phyloP scores from a whole-genome alignment of 2,797 vertebrate genomes.

The Pangasius sanitwongsei region DNA sequence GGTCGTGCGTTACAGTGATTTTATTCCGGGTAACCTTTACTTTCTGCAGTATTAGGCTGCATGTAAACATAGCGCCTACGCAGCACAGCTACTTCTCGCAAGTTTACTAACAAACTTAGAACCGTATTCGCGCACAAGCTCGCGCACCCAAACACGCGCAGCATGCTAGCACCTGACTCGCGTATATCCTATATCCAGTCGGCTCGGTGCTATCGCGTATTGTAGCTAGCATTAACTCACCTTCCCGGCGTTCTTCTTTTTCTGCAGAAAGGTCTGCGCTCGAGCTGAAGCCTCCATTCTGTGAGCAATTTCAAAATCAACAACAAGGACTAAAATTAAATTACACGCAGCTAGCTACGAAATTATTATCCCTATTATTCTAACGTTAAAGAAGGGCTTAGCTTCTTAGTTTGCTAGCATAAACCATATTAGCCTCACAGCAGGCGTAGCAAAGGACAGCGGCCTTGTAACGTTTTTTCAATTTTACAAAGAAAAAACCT shows the following conservation, averaged over 20 bases:
- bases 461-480: not conserved
- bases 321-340: not conserved
- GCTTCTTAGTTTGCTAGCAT: not conserved
- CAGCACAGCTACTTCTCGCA: not conserved
- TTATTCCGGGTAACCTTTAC: not conserved
- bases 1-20: not conserved
- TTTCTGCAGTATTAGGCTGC: not conserved
- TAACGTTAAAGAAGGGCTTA: not conserved
- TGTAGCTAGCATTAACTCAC: constrained; percentile 20
- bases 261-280: constrained; percentile 28
- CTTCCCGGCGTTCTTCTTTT: constrained; percentile 49
- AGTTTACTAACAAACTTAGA: not conserved
- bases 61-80: not conserved
- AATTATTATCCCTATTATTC: not conserved
- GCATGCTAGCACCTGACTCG: too few relatives aligned
- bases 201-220: not conserved
- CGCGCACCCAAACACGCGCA: not conserved
- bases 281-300: constrained; percentile 46
- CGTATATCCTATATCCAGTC: not conserved
- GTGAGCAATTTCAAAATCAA: not conserved
- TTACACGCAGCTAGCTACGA: not conserved
- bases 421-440: not conserved
- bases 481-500: not conserved
- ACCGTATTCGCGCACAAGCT: not conserved
- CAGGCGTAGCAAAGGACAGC: not conserved